Percentiles rank a stretch among this genome's conserved stretches.
Evolutionary conservation across 2,113 vertebrate genomes (phyloP).

Genomic region (Tinamus guttatus): DNA sequence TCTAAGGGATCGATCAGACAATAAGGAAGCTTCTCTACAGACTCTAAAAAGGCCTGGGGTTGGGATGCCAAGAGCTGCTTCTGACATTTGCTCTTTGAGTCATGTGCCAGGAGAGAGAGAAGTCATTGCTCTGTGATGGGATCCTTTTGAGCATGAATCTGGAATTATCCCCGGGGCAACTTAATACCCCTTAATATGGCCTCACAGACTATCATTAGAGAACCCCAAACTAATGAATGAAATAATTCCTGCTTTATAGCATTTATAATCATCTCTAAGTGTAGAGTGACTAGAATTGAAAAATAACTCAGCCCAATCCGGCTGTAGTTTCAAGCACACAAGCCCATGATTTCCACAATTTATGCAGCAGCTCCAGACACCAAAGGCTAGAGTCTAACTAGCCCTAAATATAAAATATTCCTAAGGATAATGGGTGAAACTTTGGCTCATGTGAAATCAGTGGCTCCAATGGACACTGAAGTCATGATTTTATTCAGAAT

Average conservation of each 20-base stretch:
- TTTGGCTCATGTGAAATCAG: background rate
- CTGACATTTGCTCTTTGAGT: background rate
- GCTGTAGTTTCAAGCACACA: background rate
- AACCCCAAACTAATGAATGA: background rate
- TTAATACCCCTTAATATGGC: background rate
- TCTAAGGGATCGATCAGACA: background rate
- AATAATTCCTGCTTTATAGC: background rate
- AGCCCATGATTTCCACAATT: background rate
- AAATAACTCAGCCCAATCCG: background rate
- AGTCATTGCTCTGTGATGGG: background rate
- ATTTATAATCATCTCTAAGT: background rate
- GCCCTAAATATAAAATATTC: background rate
- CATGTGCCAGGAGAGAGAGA: background rate
- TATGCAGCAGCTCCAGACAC: background rate
- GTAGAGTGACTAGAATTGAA: background rate
- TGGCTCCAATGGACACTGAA: accelerated
- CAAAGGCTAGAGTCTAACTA: background rate
- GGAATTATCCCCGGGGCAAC: background rate
- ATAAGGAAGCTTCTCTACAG: background rate
- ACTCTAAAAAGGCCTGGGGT: background rate
- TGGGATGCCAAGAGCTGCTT: background rate
- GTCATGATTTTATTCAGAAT: background rate
- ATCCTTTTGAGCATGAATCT: background rate
- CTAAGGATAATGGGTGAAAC: background rate
- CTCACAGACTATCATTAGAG: background rate